Base-by-base conservation (phyloP, 2,888 invertebrate species). In the Archips crataeganus region DNA sequence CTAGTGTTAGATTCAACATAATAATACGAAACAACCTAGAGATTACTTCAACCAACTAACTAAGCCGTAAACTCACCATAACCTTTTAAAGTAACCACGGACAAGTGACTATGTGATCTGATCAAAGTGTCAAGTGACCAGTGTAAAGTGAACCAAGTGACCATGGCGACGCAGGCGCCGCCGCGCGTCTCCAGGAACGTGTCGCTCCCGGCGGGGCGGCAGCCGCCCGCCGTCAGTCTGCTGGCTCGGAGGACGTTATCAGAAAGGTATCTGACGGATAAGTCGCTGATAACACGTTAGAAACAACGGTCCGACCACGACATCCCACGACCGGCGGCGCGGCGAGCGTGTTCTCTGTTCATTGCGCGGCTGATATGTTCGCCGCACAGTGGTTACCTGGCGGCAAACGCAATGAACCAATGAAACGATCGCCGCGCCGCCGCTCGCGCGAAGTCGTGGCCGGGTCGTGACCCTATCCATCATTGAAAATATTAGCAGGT, bases 171-270 rank as follows among this genome's bases (percentile, higher is more conserved):
- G 2, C 89, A 82, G 51, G 89, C 89, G 69, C 91, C 92, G 0
- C 93, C 94, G 0, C 86, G 94, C 8, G 95, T 95, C 42, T 87
- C 94, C 23, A 81, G 95, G 57, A 95, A 94, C 75, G 90, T 95
- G 59, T 94, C 94, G 23, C 80, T 95, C 76, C 95, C 95, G 5
- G 93, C 94, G 2, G 94, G 94, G 0, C 81, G 93, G 0, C 94
- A 94, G 79, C 94, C 94, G 64, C 92, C 94, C 0, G 82, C 92
- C 0, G 88, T 91, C 15, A 87, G 82, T 6, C 83, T 90, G 84
- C 81, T 93, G 75, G 90, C 93, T 0, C 80, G 95, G 49, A 81
- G 95, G 78, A 92, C 95, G 0, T 80, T 93, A 64, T 94, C 94
- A 0, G 95, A 95, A 80, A 95, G 94, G 94, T 95, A 92, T 79